Conservation (phyloP, 1,140 invertebrate species). For the Drosophila orosa region DNA sequence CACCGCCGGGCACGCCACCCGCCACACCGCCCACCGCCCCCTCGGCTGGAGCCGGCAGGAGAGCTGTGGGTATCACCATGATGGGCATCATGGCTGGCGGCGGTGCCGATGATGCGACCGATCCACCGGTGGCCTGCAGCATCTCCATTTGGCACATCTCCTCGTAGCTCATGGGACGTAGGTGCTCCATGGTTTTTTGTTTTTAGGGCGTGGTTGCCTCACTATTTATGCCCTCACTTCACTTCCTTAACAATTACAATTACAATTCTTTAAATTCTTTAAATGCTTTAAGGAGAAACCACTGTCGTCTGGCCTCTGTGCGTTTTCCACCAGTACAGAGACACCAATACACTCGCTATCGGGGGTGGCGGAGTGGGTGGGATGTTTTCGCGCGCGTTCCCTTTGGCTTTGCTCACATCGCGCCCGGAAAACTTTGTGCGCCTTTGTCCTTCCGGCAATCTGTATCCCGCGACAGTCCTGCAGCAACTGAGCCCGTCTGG, state of each 20-base stretch:
- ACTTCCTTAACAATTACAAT: conserved; percentile 11
- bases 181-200: conserved; percentile 63
- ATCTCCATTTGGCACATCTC: conserved; percentile 82
- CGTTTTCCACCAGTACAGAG: conserved; percentile 53
- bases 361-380: conserved; percentile 15
- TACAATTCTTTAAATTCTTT: conserved; percentile 9
- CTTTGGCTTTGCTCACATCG: conserved; percentile 44
- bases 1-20: conserved; percentile 3
- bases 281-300: conserved; percentile 3
- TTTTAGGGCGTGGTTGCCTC: conserved; percentile 49
- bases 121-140: conserved; percentile 52
- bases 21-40: conserved; percentile 24
- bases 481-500: conserved; percentile 58
- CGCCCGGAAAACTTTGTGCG: conserved; percentile 25
- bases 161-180: conserved; percentile 78
- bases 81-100: conserved; percentile 71
- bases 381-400: conserved; percentile 74
- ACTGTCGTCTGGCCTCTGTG: not conserved
- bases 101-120: conserved; percentile 24
- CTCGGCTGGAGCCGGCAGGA: conserved; percentile 55
- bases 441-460: conserved; percentile 46
- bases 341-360: conserved; percentile 21
- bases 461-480: conserved; percentile 73
- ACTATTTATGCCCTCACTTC: conserved; percentile 21
- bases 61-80: conserved; percentile 78